Evolutionary conservation across 2,113 vertebrate species (phyloP).

Genomic region (Oreochromis niloticus): DNA sequence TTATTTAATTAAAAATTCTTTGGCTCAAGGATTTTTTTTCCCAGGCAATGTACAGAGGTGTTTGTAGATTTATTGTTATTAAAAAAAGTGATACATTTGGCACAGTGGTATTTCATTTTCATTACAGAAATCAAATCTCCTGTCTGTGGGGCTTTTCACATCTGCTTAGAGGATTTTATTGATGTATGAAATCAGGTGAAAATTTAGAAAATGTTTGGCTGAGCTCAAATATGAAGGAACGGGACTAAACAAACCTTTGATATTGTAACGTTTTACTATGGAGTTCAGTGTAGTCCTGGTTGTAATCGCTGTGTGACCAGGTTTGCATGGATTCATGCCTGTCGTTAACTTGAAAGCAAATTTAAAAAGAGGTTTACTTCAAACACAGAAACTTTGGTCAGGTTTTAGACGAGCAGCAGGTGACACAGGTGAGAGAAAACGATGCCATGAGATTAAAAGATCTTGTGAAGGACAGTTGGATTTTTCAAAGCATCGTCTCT

Average conservation of each 20-base stretch:
- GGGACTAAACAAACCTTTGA: background rate
- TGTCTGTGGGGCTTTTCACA: background rate
- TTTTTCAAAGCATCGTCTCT: background rate
- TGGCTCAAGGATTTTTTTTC: background rate
- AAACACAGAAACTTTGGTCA: background rate
- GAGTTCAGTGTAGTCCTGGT: background rate
- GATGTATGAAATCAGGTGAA: background rate
- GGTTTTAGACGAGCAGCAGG: background rate
- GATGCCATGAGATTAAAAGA: background rate
- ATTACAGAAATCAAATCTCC: background rate
- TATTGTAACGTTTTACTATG: fast-evolving
- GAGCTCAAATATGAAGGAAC: background rate
- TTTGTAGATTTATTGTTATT: background rate
- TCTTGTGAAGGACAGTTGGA: background rate
- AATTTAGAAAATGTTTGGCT: background rate
- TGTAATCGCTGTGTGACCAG: too few species aligned
- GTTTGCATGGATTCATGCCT: background rate
- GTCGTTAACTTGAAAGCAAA: background rate
- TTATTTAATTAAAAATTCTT: slow-evolving; percentile 13
- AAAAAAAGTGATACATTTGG: background rate
- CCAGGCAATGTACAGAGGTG: background rate
- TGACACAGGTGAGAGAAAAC: background rate
- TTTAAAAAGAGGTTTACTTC: background rate
- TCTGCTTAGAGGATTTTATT: background rate
- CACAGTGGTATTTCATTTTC: background rate